Evolutionary conservation across 2,113 vertebrate species (phyloP).

Genomic region (Entomyzon cyanotis): DNA sequence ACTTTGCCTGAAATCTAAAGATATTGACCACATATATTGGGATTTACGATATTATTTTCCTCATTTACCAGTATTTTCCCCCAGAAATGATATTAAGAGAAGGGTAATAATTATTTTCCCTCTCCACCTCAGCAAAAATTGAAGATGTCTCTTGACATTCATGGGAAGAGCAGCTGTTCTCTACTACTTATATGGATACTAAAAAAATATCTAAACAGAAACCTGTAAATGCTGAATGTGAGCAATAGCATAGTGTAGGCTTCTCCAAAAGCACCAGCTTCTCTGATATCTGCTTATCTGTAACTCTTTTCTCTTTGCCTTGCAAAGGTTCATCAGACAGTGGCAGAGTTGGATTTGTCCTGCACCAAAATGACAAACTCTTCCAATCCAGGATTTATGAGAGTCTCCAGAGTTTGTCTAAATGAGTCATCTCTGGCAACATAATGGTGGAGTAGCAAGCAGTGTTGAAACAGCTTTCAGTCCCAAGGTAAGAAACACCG

Average conservation of each 20-base stretch:
- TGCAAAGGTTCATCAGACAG: background rate
- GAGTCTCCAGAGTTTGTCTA: background rate
- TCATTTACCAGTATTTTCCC: background rate
- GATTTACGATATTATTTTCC: background rate
- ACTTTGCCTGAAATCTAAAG: background rate
- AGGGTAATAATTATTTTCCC: background rate
- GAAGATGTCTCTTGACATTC: background rate
- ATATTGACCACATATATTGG: background rate
- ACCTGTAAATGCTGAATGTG: background rate
- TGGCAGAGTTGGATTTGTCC: constrained; percentile 57
- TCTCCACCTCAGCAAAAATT: background rate
- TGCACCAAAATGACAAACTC: constrained; percentile 70
- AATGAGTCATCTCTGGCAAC: constrained; percentile 38
- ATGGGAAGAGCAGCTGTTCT: background rate
- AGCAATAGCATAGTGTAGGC: background rate
- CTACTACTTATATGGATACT: background rate
- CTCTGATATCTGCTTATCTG: background rate
- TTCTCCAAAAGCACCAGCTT: background rate
- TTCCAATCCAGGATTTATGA: constrained; percentile 54
- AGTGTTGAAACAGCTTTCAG: constrained; percentile 37
- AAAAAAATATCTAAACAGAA: background rate
- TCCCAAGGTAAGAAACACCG: constrained; percentile 11
- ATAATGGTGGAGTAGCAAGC: background rate
- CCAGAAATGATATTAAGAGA: background rate
- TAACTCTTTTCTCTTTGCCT: background rate